phyloP scores from a whole-genome alignment of 2,888 invertebrate species.

The Gymnoscelis rufifasciata region DNA sequence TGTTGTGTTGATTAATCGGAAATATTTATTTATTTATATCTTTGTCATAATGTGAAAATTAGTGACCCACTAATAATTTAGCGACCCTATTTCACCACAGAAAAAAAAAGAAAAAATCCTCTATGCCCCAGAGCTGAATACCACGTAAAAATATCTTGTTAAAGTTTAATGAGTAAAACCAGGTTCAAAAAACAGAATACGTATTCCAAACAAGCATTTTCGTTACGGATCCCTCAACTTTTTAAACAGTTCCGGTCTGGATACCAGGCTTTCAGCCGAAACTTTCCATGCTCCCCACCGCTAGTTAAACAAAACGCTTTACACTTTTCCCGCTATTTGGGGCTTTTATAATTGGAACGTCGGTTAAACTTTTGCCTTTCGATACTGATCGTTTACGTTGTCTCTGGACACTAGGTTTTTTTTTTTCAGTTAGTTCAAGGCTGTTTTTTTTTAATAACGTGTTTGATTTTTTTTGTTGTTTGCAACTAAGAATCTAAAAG shows the following conservation, averaged over 20 bases:
- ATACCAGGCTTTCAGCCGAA: conserved; percentile 14
- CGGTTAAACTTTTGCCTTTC: conserved; percentile 8
- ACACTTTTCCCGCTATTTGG: conserved; percentile 18
- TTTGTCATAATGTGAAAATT: no score
- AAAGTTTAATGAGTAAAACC: background rate
- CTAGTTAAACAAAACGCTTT: conserved; percentile 23
- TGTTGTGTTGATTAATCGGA: no score
- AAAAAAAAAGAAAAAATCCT: no score
- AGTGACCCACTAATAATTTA: no score
- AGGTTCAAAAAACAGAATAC: conserved; percentile 2
- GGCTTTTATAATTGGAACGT: conserved; percentile 16
- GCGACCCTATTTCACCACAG: no score
- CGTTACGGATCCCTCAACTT: conserved; percentile 16
- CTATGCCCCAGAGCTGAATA: no score
- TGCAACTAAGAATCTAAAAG: no score
- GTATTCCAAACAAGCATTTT: conserved; percentile 8
- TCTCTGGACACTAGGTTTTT: background rate
- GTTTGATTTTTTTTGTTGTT: no score
- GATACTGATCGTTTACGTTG: background rate
- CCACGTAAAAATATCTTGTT: background rate
- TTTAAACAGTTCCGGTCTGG: conserved; percentile 19
- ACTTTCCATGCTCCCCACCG: conserved; percentile 17
- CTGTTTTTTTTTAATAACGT: no score
- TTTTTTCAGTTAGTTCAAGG: no score
- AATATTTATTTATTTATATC: no score